Evolutionary conservation across 2,113 vertebrate genomes (phyloP).

Genomic region (Larimichthys crocea): DNA sequence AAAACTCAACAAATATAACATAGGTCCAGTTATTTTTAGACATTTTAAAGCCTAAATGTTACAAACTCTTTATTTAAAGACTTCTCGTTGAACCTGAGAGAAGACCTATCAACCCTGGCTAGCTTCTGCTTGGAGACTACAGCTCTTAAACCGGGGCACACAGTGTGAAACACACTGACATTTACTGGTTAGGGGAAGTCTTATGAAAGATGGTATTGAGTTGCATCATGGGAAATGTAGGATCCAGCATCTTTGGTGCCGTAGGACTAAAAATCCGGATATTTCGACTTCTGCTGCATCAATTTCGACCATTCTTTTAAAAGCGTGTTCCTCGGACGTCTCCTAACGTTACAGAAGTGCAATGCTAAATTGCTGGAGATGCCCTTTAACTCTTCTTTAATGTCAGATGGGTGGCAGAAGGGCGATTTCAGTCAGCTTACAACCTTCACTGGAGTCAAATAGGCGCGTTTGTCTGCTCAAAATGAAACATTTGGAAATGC

Average conservation of each 20-base stretch:
- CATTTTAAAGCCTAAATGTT: no score
- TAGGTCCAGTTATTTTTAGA: no score
- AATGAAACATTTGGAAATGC: neutral
- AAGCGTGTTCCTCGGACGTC: neutral
- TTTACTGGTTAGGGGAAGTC: neutral
- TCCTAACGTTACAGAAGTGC: neutral
- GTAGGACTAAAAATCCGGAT: neutral
- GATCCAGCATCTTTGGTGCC: neutral
- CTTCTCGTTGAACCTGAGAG: neutral
- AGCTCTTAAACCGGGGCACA: neutral
- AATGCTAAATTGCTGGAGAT: neutral
- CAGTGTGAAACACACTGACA: neutral
- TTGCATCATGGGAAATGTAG: slow-evolving; percentile 11
- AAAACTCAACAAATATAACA: no score
- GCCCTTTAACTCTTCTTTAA: neutral
- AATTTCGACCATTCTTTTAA: neutral
- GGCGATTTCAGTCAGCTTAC: neutral
- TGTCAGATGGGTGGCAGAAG: neutral
- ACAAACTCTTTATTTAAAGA: no score
- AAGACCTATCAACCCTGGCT: no score
- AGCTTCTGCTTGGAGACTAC: no score
- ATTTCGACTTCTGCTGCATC: neutral
- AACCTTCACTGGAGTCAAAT: neutral
- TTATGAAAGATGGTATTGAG: neutral
- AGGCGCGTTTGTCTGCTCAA: neutral